Base-by-base conservation (phyloP, 1,140 invertebrate species). In the Oedothorax gibbosus region DNA sequence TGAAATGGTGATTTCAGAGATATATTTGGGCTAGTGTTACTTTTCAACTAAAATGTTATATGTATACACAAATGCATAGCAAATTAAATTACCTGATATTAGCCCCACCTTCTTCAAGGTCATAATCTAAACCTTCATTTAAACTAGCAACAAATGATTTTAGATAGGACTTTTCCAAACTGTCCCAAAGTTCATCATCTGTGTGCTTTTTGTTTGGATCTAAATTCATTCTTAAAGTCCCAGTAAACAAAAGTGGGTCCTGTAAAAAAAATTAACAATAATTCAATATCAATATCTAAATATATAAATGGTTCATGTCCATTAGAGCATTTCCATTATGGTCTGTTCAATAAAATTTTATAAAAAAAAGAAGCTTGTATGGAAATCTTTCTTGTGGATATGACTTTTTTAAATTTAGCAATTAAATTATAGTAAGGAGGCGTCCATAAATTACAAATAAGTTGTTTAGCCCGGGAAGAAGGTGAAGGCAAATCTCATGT, bases 231-330 rank as follows among this genome's bases (percentile, higher is more conserved):
- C 91, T 92, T 84, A 97, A 89, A 56, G 93, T 94, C 78, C 96
- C 96, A 56, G 95, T 95, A 90, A 97, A 97, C 71, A 97, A 91
- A 82, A 97, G 89, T 12, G 92, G 96, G 91, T 98, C 96, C 89
- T 91, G 71, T 54, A 88, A 86, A 69, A 87, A 21, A 60, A 60
- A 60, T 60, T 60, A 12, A 6, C 12, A 60, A 60, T 60, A 3
- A 20, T 49, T 68, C 11, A 15, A 2, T 12, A n/a, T 68, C 11
- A 15, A 2, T 12, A n/a, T 14, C 51, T 68, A 49, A 12, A 49
- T 8, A 12, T 57, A 75, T 2, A 15, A 75, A n/a, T 0, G 60
- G 35, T 35, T 35, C 35, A 35, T 35, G 35, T 35, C 35, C 5
- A 35, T 35, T 35, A 5, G 5, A 35, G 5, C 1, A 5, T 35